Conservation (phyloP, 2,888 invertebrate species). For the Apamea anceps region DNA sequence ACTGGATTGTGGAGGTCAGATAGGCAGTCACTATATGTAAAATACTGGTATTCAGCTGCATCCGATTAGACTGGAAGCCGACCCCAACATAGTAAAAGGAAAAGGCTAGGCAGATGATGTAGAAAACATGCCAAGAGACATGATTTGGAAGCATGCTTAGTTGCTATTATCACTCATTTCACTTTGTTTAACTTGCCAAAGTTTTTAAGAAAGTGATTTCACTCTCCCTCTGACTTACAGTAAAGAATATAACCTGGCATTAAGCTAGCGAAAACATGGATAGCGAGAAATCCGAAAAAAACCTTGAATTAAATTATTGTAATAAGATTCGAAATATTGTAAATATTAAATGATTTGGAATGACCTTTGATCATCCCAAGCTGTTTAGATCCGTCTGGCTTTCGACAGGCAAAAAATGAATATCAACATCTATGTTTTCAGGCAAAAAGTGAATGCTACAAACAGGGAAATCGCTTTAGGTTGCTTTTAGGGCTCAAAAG, state of each 20-base stretch:
- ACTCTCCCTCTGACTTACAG: background rate
- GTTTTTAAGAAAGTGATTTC: background rate
- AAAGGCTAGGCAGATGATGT: too few relatives aligned
- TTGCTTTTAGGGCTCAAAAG: too few relatives aligned
- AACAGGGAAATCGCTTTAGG: too few relatives aligned
- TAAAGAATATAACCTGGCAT: background rate
- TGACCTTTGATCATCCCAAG: background rate
- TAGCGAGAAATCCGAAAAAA: background rate
- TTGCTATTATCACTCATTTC: background rate
- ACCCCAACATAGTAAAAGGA: too few relatives aligned
- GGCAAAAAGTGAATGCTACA: too few relatives aligned
- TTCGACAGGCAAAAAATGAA: background rate
- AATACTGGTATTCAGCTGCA: too few relatives aligned
- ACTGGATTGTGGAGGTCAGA: too few relatives aligned
- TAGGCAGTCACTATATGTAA: too few relatives aligned
- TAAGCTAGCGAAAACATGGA: background rate
- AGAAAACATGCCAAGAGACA: too few relatives aligned
- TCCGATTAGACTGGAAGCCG: too few relatives aligned
- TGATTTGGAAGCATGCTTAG: conserved; percentile 1
- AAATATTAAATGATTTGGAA: too few relatives aligned
- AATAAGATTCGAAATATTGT: too few relatives aligned
- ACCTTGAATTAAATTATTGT: background rate
- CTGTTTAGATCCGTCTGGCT: background rate
- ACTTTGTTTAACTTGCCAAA: background rate
- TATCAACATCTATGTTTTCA: background rate